Evolutionary conservation across 2,888 invertebrate genomes (phyloP).

Genomic region (Acleris sparsana): DNA sequence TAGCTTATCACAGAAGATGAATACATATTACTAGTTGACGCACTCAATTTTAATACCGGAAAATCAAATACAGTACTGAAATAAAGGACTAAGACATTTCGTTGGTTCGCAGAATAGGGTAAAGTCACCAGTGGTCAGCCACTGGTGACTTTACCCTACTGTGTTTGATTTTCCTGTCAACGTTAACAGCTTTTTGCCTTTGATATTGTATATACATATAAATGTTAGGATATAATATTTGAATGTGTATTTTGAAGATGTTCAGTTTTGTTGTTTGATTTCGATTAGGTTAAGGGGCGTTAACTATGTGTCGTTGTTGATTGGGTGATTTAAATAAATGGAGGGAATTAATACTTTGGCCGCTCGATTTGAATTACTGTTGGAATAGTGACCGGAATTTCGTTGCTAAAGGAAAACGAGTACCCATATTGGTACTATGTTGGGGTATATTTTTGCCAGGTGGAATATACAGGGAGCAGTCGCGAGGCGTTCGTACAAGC

Average conservation of each 20-base stretch:
- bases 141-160: no score
- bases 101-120: background rate
- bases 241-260: conserved; percentile 4
- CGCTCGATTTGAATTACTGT: background rate
- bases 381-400: background rate
- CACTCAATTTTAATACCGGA: background rate
- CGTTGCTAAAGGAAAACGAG: no score
- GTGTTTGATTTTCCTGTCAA: background rate
- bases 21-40: background rate
- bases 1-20: conserved; percentile 15
- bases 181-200: conserved; percentile 2
- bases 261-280: conserved; percentile 3
- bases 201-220: conserved; percentile 15
- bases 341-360: background rate
- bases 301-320: background rate
- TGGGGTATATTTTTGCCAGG: no score
- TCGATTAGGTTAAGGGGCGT: background rate
- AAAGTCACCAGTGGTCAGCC: no score
- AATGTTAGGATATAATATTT: conserved; percentile 9
- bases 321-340: conserved; percentile 3
- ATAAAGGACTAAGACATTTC: background rate
- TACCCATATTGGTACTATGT: no score
- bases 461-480: no score
- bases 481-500: no score
- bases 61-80: background rate